These are phyloP conservation scores for Dendrocincla fuliginosa DNA, from an alignment of 2,797 vertebrate species.

Conservation along the genomic window DNA sequence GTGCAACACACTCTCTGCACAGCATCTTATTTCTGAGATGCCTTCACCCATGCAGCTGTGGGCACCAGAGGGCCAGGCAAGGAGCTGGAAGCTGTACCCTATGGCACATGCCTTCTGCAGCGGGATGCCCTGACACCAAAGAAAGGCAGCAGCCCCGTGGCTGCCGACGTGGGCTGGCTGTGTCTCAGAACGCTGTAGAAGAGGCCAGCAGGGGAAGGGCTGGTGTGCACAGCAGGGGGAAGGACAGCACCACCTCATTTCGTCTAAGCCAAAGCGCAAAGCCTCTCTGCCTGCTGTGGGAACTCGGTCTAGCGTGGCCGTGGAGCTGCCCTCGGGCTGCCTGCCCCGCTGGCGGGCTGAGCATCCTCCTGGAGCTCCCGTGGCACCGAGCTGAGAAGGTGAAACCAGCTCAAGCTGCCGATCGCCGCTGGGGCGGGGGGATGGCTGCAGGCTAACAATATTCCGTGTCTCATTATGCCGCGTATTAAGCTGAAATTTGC, in stretches of 20 bases:
- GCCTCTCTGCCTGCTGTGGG: not conserved
- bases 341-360: not conserved
- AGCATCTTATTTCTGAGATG: not conserved
- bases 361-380: not conserved
- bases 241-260: not conserved
- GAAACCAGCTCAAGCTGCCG: conserved; percentile 18
- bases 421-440: conserved; percentile 10
- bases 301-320: not conserved
- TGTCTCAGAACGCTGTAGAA: accelerated
- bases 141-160: accelerated
- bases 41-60: not conserved
- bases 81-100: not conserved
- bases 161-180: accelerated
- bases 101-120: accelerated
- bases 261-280: not conserved
- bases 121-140: not conserved
- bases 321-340: conserved; percentile 10
- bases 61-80: not conserved
- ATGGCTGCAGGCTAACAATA: conserved; percentile 64
- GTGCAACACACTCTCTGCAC: not conserved
- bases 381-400: not conserved
- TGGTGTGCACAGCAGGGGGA: not conserved
- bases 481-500: conserved; percentile 60
- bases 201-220: not conserved
- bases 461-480: conserved; percentile 60